Base-by-base conservation (phyloP, 1,140 invertebrate genomes). In the Drosophila punjabiensis region DNA sequence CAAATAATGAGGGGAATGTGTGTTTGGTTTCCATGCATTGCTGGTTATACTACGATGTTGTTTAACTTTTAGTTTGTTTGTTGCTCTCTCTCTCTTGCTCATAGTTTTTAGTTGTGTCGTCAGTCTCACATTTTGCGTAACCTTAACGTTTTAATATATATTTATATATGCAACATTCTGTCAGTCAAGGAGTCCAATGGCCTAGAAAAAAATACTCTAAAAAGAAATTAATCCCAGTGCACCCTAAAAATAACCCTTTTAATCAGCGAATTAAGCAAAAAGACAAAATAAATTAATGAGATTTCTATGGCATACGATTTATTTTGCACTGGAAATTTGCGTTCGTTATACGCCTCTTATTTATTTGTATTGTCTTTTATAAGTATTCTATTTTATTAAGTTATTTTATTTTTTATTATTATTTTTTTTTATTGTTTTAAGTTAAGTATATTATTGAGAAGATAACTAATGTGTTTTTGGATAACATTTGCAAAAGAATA, bases 11-110 rank as follows among this genome's bases (percentile, higher is more conserved):
- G 89, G 91, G 86, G 90, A 92, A 88, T 92, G 79, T 92, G 82
- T 92, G 84, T 92, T 91, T 92, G 87, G 91, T 91, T 83, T 92
- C 91, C 91, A 92, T 92, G 92, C 91, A 92, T 92, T 92, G 89
- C 91, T 92, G 91, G 91, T 92, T 89, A 89, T 89, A 58, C 14
- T 32, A 85, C 47, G 69, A 65, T 83, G 66, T 76, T 74, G 77
- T 66, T 79, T 59, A 55, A 80, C 62, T 69, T 83, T 79, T 88
- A 89, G 58, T 89, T 88, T 61, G 84, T 87, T 87, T 66, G 74
- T 89, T 84, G 77, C 63, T 86, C 64, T 60, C 74, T 60, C 74
- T 83, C 55, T 56, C 53, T 83, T 83, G 67, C 70, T 85, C 58
- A 80, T 89, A 90, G 86, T 85, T 65, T 89, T 88, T 88, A 88